Base-by-base conservation (phyloP, 1,140 invertebrate species). In the Atta texana region DNA sequence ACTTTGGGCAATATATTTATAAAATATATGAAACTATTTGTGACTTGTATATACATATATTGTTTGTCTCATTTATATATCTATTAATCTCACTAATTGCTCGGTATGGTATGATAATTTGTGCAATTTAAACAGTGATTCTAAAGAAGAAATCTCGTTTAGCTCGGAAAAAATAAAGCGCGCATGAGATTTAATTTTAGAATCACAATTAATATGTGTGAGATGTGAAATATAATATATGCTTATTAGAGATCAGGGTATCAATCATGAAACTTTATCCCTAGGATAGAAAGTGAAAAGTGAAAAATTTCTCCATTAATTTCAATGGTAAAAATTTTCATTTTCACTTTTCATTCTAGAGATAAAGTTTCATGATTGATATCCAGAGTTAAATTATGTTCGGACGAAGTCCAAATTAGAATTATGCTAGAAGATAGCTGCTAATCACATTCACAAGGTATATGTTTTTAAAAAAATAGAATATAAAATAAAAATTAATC, bases 21-120 rank as follows among this genome's bases (percentile, higher is more conserved):
- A 78, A 77, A 63, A 77, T 77, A 77, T 77, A 77, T 44, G 44
- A 77, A 77, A 28, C 24, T 77, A 76, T 49, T 66, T 63, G 18
- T 53, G 8, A 77, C 10, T 77, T 21, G 28, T 10, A 51, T 77
- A 44, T 44, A 44, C 8, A 44, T 44, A 39, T 39, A 39, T 21
- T 61, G 7, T 51, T 51, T 49, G 12, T 51, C 16, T 21, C 21
- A 24, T 12, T 44, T 51, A 51, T 53, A 18, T 44, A 74, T 55
- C 14, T 34, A 74, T 5, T 55, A 31, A n/a, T 76, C 74, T 59
- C 74, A 76, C n/a, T 76, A 76, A 18, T 63, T 31, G 21, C 4
- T 63, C n/a, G 8, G 34, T 16, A 39, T 34, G 5, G 12, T 57
- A n/a, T 59, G 3, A 44, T 16, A 53, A 31, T 72, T 72, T 59